Conservation (phyloP, 2,888 invertebrate species). For the Deilephila elpenor region DNA sequence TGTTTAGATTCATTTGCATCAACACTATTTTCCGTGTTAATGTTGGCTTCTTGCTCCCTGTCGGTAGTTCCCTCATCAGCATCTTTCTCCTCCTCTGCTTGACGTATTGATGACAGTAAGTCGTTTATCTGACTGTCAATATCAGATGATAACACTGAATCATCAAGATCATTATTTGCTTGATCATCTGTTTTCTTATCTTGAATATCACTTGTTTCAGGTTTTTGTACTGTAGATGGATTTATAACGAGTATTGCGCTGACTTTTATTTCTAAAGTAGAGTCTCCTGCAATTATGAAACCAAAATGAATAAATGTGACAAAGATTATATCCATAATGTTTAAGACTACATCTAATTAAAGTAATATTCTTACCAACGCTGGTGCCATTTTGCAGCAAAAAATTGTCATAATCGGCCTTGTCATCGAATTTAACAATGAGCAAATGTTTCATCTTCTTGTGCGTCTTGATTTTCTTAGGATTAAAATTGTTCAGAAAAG, state of each 20-base stretch:
- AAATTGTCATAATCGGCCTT: neutral
- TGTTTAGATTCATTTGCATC: neutral
- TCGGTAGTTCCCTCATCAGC: neutral
- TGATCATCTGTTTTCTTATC: neutral
- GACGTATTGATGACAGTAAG: neutral
- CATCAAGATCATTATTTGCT: neutral
- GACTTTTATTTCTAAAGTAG: neutral
- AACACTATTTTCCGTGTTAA: neutral
- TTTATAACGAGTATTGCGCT: neutral
- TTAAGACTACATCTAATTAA: no score
- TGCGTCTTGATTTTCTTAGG: neutral
- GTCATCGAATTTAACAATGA: neutral
- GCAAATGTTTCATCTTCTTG: neutral
- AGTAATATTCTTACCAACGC: neutral
- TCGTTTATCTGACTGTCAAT: neutral
- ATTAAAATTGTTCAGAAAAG: neutral
- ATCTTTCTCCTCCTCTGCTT: neutral
- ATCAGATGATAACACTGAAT: neutral
- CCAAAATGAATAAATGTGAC: no score
- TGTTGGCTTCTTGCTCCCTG: neutral
- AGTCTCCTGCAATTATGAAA: neutral
- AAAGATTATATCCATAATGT: no score
- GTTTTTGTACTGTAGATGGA: neutral
- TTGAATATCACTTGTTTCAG: neutral
- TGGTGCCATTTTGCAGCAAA: neutral